Percentiles rank a stretch among this genome's conserved stretches.
Conservation (phyloP, 2,113 vertebrate species). For the Canis aureus region DNA sequence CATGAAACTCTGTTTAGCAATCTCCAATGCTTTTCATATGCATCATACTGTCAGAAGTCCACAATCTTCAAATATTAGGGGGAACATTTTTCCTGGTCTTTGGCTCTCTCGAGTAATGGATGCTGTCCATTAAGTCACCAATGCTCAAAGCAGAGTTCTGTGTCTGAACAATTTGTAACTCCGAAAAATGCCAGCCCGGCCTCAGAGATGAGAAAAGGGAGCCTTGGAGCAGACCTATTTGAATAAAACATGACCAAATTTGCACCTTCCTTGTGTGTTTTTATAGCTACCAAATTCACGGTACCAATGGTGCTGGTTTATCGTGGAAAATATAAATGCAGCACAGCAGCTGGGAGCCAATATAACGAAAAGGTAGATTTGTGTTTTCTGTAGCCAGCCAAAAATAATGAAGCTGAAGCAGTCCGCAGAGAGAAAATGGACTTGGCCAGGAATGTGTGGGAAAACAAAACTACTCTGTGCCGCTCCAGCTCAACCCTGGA, state of each 20-base stretch:
- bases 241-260: constrained; percentile 61
- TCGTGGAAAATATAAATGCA: not conserved
- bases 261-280: constrained; percentile 67
- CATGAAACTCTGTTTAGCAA: not conserved
- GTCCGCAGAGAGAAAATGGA: constrained; percentile 1
- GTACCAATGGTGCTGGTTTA: not conserved
- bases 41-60: not conserved
- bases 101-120: constrained; percentile 20
- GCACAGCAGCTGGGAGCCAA: constrained; percentile 3
- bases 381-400: not conserved
- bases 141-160: not conserved
- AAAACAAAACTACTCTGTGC: constrained; percentile 54
- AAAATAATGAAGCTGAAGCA: constrained; percentile 43
- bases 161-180: constrained; percentile 17
- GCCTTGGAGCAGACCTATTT: not conserved
- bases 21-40: not conserved
- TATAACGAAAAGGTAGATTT: constrained; percentile 41
- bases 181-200: not conserved
- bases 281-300: constrained; percentile 42
- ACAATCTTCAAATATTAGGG: not conserved
- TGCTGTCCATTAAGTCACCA: not conserved
- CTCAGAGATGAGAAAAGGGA: not conserved
- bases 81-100: not conserved
- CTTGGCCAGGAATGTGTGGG: constrained; percentile 21
- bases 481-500: not conserved